Evolutionary conservation across 2,797 vertebrate species (phyloP), one percentile per base, ranked within the genome.

Genomic region (Phoebastria nigripes): DNA sequence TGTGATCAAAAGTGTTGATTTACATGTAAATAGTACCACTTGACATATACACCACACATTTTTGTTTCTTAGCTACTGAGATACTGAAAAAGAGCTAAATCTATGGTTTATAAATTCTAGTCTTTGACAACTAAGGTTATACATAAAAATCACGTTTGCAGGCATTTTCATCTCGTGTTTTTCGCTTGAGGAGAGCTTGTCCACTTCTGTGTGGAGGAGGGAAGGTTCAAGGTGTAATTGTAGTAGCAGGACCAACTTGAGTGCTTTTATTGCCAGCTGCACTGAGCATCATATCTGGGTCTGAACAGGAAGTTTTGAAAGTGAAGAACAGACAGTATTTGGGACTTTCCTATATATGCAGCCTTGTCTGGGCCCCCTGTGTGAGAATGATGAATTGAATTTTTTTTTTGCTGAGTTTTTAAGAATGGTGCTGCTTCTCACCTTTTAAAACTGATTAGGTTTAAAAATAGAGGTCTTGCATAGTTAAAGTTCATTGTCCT

Each of bases 1-100:
- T 33, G 7, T 72, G 26, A 44, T 80, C 29, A 56, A 9, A 85
- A 81, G 16, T 65, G 26, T 63, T 51, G 33, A 47, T 82, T 84
- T 72, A 37, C 5, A 2, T 33, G 6, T 24, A 12, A 20, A 15
- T 51, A 56, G 21, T 79, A 10, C 26, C 24, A 11, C 25, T 31
- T 55, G 47, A 65, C 12, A 10, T 7, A 14, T 12, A 21, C 5
- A 12, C 18, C 16, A 37, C 12, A 20, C 3, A 0, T 19, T 78
- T 88, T 70, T 52, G 24, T 76, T 78, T 55, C n/a, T 55, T 69
- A 55, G 41, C 13, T 85, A 6, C 35, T 28, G 47, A 72, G 52
- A 19, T 33, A n/a, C 1, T 28, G n/a, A 62, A 69, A 62, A 83
- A 69, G 39, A 63, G 12, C n/a, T 82, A 41, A 79, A 51, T 65